phyloP scores from a whole-genome alignment of 1,140 invertebrate species.

The Steinernema khuongi region DNA sequence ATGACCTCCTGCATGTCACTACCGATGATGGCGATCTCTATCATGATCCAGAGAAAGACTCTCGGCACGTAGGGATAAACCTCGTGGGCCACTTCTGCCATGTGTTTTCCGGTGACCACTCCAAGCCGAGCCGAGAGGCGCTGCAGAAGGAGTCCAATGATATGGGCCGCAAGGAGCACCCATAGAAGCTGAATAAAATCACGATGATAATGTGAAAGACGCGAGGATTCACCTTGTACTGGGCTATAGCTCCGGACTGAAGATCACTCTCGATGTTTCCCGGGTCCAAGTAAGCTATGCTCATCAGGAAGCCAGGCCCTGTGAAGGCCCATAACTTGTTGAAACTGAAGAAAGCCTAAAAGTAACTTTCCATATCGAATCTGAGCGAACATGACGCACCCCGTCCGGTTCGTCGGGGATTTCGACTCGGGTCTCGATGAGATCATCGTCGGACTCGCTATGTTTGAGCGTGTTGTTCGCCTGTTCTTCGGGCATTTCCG shows the following conservation, averaged over 20 bases:
- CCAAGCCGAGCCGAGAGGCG: conserved; percentile 75
- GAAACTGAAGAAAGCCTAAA: conserved; percentile 66
- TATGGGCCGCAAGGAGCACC: conserved; percentile 77
- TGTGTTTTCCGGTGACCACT: conserved; percentile 64
- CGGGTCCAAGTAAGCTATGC: conserved; percentile 83
- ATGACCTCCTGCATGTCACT: conserved; percentile 77
- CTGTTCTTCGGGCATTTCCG: not conserved
- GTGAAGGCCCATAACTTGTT: conserved; percentile 84
- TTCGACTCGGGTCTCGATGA: not conserved
- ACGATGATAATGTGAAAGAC: not conserved
- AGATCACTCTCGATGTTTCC: conserved; percentile 87
- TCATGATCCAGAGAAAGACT: conserved; percentile 81
- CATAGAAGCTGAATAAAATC: conserved; percentile 70
- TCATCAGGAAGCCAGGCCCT: conserved; percentile 83
- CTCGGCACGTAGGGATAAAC: conserved; percentile 75
- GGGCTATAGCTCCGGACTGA: conserved; percentile 65
- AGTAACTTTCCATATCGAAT: not conserved
- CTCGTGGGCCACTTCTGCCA: conserved; percentile 62
- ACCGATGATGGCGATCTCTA: conserved; percentile 89
- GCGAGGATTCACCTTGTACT: conserved; percentile 65
- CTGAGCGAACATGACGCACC: not conserved
- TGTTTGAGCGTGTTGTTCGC: not conserved
- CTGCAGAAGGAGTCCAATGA: conserved; percentile 80
- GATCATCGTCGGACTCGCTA: not conserved
- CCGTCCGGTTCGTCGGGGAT: not conserved